Evolutionary conservation across 2,888 invertebrate genomes (phyloP), one percentile per base, ranked within the genome.

Genomic region (Calliopum simillimum): DNA sequence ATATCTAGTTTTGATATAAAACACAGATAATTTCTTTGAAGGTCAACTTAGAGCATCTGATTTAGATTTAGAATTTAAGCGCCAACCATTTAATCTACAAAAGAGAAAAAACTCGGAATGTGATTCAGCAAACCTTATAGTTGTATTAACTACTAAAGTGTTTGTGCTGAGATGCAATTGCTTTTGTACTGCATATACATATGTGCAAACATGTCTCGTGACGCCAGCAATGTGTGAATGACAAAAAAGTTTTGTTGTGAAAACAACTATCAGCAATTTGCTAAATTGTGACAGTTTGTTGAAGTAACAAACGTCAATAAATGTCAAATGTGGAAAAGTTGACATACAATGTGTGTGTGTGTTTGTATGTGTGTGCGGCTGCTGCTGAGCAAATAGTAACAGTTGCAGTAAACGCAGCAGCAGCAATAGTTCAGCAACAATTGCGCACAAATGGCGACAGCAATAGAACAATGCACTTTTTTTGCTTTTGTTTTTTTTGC

Each of bases 241-340:
- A 19, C 53, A 53, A 53, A 21, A 33, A 33, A 53, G 21, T 53
- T 53, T 49, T 12, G 19, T 14, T 53, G 53, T 53, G 49, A 63
- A 23, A 49, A 25, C 19, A 63, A 21, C 14, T 21, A 53, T 63
- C 33, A 43, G 51, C 41, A 64, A 53, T 64, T 64, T 64, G 64
- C 53, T 53, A 43, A 51, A 33, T 16, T 16, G 41, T 41, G 43
- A 51, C 41, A 41, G 64, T 43, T 64, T 44, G 64, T 16, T 51
- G 25, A 47, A 63, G 33, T 59, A 59, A 53, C 67, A 66, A 56
- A 66, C 65, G 55, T 66, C 65, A 66, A 66, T 66, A 66, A 66
- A 66, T 66, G 65, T 66, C 65, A 66, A 55, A 55, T 55, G 23
- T 23, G 55, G 56, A 21, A 25, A 25, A 21, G 23, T 66, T 56